Evolutionary conservation across 2,797 vertebrate species (phyloP).

Genomic region (Propithecus deckenii): DNA sequence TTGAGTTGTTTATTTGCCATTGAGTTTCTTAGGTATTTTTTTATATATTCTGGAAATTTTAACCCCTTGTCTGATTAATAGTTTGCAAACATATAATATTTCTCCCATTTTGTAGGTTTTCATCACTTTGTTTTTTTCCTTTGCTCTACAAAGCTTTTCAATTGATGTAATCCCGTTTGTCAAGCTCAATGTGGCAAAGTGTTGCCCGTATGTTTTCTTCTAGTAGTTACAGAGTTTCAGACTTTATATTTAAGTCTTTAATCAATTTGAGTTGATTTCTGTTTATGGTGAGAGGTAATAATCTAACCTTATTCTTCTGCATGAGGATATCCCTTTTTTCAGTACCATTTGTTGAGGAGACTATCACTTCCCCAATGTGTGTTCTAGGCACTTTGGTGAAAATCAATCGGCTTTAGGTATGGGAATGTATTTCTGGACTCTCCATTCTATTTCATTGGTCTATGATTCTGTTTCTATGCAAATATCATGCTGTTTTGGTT

Average conservation of each 20-base stretch:
- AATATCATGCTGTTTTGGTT: neutral
- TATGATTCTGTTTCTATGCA: neutral
- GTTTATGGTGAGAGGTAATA: neutral
- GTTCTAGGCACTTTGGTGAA: neutral
- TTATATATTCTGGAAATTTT: neutral
- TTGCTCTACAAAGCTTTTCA: neutral
- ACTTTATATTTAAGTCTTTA: neutral
- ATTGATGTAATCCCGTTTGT: neutral
- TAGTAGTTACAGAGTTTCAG: neutral
- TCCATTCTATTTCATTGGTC: neutral
- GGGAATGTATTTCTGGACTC: neutral
- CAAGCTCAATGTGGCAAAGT: neutral
- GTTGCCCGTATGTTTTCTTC: neutral
- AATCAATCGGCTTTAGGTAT: too few relatives aligned
- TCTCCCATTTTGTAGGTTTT: neutral
- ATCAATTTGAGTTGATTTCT: neutral
- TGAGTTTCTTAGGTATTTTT: neutral
- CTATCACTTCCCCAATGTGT: neutral
- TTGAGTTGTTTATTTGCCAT: neutral
- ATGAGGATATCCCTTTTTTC: neutral
- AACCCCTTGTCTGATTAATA: neutral
- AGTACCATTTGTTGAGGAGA: neutral
- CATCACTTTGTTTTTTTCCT: neutral
- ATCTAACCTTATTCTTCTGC: neutral
- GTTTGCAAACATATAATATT: neutral